phyloP scores from a whole-genome alignment of 2,888 invertebrate genomes.

The Diadromus collaris region DNA sequence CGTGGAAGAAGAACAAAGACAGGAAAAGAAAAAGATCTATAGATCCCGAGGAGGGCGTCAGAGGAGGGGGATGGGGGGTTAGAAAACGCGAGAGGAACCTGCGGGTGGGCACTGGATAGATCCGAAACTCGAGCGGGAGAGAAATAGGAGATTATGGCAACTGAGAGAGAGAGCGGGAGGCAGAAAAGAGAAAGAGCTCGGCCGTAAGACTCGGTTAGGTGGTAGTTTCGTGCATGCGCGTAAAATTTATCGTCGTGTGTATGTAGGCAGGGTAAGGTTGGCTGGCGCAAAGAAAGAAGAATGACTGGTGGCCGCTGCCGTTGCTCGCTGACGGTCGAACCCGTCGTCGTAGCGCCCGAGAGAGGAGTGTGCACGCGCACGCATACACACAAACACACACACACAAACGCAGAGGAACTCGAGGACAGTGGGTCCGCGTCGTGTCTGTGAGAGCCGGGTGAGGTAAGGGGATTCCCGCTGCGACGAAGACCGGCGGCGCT shows the following conservation, averaged over 20 bases:
- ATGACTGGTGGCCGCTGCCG: constrained; percentile 71
- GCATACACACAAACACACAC: constrained; percentile 20
- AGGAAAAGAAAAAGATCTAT: constrained; percentile 52
- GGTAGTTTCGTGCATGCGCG: constrained; percentile 16
- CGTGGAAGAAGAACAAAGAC: constrained; percentile 55
- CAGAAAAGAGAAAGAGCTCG: constrained; percentile 60
- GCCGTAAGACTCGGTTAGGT: neutral
- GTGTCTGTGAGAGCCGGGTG: constrained; percentile 40
- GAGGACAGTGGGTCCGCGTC: constrained; percentile 4
- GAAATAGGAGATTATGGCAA: constrained; percentile 26
- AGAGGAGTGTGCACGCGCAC: constrained; percentile 7
- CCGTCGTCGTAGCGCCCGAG: constrained; percentile 54
- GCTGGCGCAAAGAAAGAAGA: constrained; percentile 73
- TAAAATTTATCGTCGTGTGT: constrained; percentile 54
- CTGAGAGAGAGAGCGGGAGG: constrained; percentile 26
- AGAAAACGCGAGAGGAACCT: constrained; percentile 53
- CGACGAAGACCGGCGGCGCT: constrained; percentile 59
- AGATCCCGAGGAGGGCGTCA: too few relatives aligned
- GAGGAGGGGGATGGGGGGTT: too few relatives aligned
- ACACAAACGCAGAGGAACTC: neutral
- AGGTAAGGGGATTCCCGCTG: constrained; percentile 37
- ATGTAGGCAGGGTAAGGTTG: constrained; percentile 66
- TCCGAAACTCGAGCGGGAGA: constrained; percentile 31
- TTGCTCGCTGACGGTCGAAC: constrained; percentile 66
- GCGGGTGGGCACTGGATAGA: constrained; percentile 56